Base-by-base conservation (phyloP, 2,888 invertebrate species). In the Dryocosmus kuriphilus region DNA sequence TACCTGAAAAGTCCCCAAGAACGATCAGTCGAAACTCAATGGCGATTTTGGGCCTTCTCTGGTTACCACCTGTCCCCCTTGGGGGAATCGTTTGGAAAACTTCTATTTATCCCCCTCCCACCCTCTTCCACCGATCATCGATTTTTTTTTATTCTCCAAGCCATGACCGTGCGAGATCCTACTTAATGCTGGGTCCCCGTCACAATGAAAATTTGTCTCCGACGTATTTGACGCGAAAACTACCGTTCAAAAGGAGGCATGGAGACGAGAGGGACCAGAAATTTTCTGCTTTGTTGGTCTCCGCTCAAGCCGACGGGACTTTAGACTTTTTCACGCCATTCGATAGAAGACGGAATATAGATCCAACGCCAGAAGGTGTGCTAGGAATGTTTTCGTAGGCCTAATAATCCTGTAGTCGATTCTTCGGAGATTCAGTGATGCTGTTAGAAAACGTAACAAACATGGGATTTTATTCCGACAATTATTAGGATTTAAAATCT, bases 181-280 rank as follows among this genome's bases (percentile, higher is more conserved):
- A 75, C 73, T 76, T 83, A 82, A 82, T 82, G 83, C 81, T 65
- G 77, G 77, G 38, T 22, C 76, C 79, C 76, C 79, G 63, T 79
- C 81, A 90, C 90, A 91, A 91, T 90, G 87, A 86, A 89, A 91
- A 91, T 91, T 91, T 91, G 91, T 91, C 91, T 86, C 86, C 88
- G 83, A 82, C 80, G 82, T 84, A 89, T 89, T 90, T 90, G 91
- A 91, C 91, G 90, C 90, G 90, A 88, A 88, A 90, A 89, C 86
- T 86, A 81, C 81, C 85, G 84, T 84, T 86, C 80, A 87, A 87
- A 82, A 77, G 79, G 38, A 57, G 71, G 41, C 60, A 38, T n/a
- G 57, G 38, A 60, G 51, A 74, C 22, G 46, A n/a, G 60, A 74
- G 41, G 75, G 76, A 78, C 81, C 32, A 79, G 74, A 85, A 88